Evolutionary conservation across 2,113 vertebrate genomes (phyloP).

Genomic region (Charina bottae): DNA sequence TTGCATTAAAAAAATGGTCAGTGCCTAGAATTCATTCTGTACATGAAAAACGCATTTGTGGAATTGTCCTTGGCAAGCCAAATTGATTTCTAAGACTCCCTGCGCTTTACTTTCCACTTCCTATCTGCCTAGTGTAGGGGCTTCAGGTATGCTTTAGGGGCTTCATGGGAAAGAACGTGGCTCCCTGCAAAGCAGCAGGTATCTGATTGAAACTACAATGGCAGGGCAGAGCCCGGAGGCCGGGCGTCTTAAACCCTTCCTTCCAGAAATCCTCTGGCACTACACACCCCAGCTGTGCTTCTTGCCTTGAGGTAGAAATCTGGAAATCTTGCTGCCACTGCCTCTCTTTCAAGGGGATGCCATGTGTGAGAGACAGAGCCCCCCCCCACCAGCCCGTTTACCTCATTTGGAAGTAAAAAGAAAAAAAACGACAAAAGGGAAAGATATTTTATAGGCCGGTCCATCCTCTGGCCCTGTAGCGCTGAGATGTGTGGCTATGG

Average conservation of each 20-base stretch:
- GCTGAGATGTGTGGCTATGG: not conserved
- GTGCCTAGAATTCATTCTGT: not conserved
- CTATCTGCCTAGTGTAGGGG: not conserved
- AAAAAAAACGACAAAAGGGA: not conserved
- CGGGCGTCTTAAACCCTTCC: not conserved
- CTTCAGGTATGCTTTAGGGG: not conserved
- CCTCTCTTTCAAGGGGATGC: not conserved
- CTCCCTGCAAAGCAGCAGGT: not conserved
- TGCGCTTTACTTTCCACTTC: not conserved
- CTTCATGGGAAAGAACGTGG: not conserved
- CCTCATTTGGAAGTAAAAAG: not conserved
- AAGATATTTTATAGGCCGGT: not conserved
- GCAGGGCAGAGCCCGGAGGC: not conserved
- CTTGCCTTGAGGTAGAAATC: not conserved
- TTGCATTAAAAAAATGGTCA: not conserved
- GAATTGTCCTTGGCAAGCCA: not conserved
- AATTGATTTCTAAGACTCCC: not conserved
- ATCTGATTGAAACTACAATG: not conserved
- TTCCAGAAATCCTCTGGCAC: not conserved
- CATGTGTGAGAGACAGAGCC: not conserved
- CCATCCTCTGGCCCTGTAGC: not conserved
- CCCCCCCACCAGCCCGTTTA: not conserved
- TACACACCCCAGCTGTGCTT: not conserved
- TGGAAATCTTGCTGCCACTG: not conserved
- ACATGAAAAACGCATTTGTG: not conserved